Conservation (phyloP, 1,140 invertebrate genomes). For the Ephestia elutella region DNA sequence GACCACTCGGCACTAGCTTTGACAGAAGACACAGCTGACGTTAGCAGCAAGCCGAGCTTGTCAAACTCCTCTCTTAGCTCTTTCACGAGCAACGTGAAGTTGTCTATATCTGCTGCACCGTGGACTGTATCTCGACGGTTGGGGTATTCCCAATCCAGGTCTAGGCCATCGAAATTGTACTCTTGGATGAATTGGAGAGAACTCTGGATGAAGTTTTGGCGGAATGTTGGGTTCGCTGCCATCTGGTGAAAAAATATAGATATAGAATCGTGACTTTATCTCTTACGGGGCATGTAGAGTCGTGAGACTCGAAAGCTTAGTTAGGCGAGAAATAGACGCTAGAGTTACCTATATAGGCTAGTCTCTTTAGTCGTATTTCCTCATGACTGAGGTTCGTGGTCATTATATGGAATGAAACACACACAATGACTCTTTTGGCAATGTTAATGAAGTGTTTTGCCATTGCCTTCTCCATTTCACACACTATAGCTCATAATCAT, state of each 20-base stretch:
- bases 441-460: too few species aligned
- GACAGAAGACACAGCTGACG: constrained; percentile 78
- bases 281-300: neutral
- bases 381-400: too few species aligned
- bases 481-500: too few species aligned
- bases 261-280: neutral
- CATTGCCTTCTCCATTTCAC: too few species aligned
- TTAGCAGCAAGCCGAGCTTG: constrained; percentile 71
- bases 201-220: constrained; percentile 77
- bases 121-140: constrained; percentile 77
- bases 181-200: constrained; percentile 76
- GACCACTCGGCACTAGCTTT: constrained; percentile 72
- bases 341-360: too few species aligned
- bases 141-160: constrained; percentile 90
- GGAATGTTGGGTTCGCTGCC: constrained; percentile 64
- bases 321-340: too few species aligned
- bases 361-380: too few species aligned
- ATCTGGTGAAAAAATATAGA: constrained; percentile 53
- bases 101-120: constrained; percentile 64
- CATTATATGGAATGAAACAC: too few species aligned
- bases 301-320: too few species aligned
- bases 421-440: too few species aligned
- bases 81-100: constrained; percentile 73
- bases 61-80: constrained; percentile 77
- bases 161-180: constrained; percentile 86